Base-by-base conservation (phyloP, 2,888 invertebrate genomes). In the Lasioglossum villosulum region DNA sequence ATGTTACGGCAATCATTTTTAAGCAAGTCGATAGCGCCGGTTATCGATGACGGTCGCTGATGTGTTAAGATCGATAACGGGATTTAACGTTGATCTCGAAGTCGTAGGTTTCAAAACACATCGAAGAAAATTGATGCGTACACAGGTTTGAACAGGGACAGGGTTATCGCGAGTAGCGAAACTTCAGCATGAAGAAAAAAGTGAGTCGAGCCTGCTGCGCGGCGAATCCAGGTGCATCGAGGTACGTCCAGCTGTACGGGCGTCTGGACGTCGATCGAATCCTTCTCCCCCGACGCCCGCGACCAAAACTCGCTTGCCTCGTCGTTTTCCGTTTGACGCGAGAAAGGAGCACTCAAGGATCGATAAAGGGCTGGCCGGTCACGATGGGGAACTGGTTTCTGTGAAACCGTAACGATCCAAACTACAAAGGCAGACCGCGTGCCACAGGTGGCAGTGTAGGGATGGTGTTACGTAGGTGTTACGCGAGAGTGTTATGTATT, bases 401-500 rank as follows among this genome's bases (percentile, higher is more conserved):
- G 75, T 75, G 37, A 42, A 84, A 68, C 34, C 34, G 74, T 56
- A 72, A 82, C 71, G 78, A 48, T 75, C 68, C 70, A 45, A 75
- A 83, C 80, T 85, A 83, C 78, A 83, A 70, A 81, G 63, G 86
- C n/a, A 10, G 34, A 30, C 16, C 34, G 73, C 82, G 88, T 87
- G 90, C 92, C 86, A 93, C 93, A 93, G 93, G 93, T 93, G 93
- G 93, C 80, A 89, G 86, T 89, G 85, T 89, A 84, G 77, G 83
- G 82, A 76, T 75, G 76, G 70, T 72, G 74, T 70, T 70, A 70
- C 52, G 71, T 87, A 80, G 78, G 74, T 74, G 79, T 70, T 70
- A 70, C 66, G 30, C 66, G 52, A 52, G 66, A 66, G 30, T 19
- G 30, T 66, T 34, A 66, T 12, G n/a, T 70, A 23, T 12, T 12